Conservation (phyloP, 1,140 invertebrate species). For the Phocides pigmalion region DNA sequence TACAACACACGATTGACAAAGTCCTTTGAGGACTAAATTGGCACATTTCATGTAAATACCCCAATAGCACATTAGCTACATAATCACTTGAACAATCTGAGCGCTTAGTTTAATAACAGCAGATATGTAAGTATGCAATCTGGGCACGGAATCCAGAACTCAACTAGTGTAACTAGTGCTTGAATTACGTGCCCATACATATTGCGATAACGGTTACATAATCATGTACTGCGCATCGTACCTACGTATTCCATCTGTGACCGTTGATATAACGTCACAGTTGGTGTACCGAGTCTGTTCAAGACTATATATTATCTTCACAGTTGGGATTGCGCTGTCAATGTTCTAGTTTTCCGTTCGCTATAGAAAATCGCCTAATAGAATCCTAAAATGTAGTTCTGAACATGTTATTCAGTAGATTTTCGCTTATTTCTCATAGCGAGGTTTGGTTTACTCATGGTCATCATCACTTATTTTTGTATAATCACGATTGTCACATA, state of each 20-base stretch:
- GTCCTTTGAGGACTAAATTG: too few species aligned
- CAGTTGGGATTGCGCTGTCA: not conserved
- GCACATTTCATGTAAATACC: not conserved
- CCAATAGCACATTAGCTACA: too few species aligned
- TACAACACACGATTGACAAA: too few species aligned
- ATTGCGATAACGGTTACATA: slow-evolving; percentile 20
- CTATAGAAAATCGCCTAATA: too few species aligned
- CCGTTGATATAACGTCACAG: slow-evolving; percentile 2
- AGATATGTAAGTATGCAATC: slow-evolving; percentile 2
- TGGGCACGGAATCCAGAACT: slow-evolving; percentile 2
- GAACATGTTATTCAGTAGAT: too few species aligned
- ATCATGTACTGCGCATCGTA: slow-evolving; percentile 2
- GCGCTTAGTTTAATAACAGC: not conserved
- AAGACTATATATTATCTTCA: not conserved
- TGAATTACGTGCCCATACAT: slow-evolving; percentile 18
- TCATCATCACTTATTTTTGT: too few species aligned
- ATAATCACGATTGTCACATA: too few species aligned
- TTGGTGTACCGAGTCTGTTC: not conserved
- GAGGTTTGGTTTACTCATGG: too few species aligned
- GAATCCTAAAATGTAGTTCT: too few species aligned
- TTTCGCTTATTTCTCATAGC: too few species aligned
- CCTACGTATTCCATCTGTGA: slow-evolving; percentile 13
- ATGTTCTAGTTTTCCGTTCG: too few species aligned
- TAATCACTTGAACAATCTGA: too few species aligned
- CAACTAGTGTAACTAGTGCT: slow-evolving; percentile 1